Evolutionary conservation across 1,140 invertebrate genomes (phyloP).

Genomic region (Drosophila saltans): DNA sequence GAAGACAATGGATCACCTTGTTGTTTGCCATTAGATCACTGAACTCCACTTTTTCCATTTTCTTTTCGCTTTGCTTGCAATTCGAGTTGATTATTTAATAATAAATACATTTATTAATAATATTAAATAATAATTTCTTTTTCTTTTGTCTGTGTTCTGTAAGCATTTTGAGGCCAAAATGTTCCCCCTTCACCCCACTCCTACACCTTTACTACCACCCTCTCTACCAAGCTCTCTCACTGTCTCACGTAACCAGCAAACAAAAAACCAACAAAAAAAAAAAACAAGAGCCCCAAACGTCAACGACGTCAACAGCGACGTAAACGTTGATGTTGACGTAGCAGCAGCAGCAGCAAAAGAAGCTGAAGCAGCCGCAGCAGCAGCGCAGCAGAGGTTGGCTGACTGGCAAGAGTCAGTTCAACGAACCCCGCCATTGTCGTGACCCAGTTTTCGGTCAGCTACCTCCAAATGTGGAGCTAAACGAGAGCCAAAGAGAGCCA

Average conservation of each 20-base stretch:
- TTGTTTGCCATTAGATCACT: conserved; percentile 19
- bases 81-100: conserved; percentile 31
- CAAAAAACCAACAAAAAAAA: conserved; percentile 3
- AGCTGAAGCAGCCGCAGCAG: conserved; percentile 45
- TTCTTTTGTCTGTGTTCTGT: conserved; percentile 15
- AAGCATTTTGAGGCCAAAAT: conserved; percentile 63
- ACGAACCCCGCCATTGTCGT: conserved; percentile 83
- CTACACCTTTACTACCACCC: conserved; percentile 9
- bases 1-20: background rate
- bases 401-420: conserved; percentile 78
- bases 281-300: conserved; percentile 60
- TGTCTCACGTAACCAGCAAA: conserved; percentile 60
- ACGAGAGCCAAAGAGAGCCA: conserved; percentile 33
- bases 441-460: conserved; percentile 83
- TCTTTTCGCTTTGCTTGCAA: conserved; percentile 11
- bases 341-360: conserved; percentile 16
- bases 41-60: conserved; percentile 9
- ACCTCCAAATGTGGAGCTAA: conserved; percentile 82
- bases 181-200: conserved; percentile 11
- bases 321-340: conserved; percentile 23
- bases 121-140: conserved; percentile 72
- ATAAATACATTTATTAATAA: conserved; percentile 52
- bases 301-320: conserved; percentile 36
- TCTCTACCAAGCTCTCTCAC: conserved; percentile 44
- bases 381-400: conserved; percentile 53